Base-by-base conservation (phyloP, 2,888 invertebrate species). In the Eupelmus urozonus region DNA sequence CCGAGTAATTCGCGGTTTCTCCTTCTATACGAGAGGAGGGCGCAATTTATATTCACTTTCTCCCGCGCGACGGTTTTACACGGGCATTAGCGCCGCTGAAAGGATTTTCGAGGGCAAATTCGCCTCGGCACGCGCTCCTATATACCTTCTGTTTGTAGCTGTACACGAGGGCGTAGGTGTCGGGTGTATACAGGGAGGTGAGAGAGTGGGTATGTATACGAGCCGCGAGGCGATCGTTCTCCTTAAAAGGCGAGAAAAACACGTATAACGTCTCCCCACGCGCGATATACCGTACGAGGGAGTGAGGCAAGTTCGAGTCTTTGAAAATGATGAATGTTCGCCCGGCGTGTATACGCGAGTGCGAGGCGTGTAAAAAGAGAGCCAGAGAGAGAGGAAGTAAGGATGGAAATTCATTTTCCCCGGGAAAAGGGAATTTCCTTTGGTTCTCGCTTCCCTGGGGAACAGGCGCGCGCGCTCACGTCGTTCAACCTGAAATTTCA, bases 401-500 rank as follows among this genome's bases (percentile, higher is more conserved):
- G 49, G 42, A 66, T 55, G 62, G 63, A 65, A 77, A 77, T 77
- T 71, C 72, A 77, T 71, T 77, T 72, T 72, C 34, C 65, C 27
- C 9, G 29, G 53, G 60, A 29, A 66, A 77, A 72, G 42, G 60
- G 42, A 72, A 63, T 74, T 78, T 78, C 42, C 74, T 69, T 63
- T 60, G 57, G 65, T 63, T 65, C 55, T 51, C 62, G 55, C 57
- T 49, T n/a, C n/a, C n/a, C n/a, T n/a, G n/a, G n/a, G n/a, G n/a
- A n/a, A n/a, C n/a, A n/a, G n/a, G n/a, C n/a, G n/a, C n/a, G 27
- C 5, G n/a, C 18, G 18, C 29, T 27, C 74, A 69, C 76, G 79
- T 76, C 79, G 59, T 76, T 73, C 76, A 73, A 34, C 27, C 73
- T 73, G 76, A 76, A 80, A 80, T 80, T 80, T 78, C 78, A 75